These are phyloP conservation scores for Lasioglossum leucozonium DNA, from an alignment of 2,888 invertebrate genomes.

Conservation along the genomic window DNA sequence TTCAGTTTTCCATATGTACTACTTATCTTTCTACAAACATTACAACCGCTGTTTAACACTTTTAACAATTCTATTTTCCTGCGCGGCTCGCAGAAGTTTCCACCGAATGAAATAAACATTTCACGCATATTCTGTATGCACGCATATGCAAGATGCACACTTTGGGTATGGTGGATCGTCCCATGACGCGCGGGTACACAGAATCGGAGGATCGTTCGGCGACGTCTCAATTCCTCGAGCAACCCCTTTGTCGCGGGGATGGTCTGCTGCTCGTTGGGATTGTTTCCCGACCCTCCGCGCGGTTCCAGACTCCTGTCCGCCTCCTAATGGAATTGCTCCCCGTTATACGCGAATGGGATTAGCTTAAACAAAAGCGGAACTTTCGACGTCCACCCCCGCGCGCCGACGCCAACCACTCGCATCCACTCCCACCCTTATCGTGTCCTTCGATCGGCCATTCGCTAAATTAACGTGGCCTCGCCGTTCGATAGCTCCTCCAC, in stretches of 20 bases:
- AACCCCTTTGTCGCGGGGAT: slow-evolving; percentile 21
- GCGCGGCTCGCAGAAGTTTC: too few species aligned
- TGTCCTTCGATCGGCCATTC: slow-evolving; percentile 24
- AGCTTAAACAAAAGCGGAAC: slow-evolving; percentile 79
- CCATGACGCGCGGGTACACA: slow-evolving; percentile 15
- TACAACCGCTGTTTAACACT: neutral
- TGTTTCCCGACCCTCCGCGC: slow-evolving; percentile 39
- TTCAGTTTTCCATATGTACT: neutral
- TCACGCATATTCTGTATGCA: too few species aligned
- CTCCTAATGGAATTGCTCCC: slow-evolving; percentile 81
- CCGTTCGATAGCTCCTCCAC: neutral
- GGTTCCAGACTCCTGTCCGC: slow-evolving; percentile 63
- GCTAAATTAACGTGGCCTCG: slow-evolving; percentile 36
- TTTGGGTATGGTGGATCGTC: neutral
- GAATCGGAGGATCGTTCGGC: slow-evolving; percentile 30
- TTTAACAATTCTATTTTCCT: neutral
- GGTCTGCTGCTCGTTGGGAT: slow-evolving; percentile 40
- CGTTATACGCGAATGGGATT: slow-evolving; percentile 66
- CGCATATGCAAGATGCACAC: neutral
- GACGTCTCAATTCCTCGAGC: slow-evolving; percentile 60
- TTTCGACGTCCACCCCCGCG: slow-evolving; percentile 52
- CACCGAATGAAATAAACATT: too few species aligned
- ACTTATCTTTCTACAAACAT: neutral
- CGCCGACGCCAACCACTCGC: slow-evolving; percentile 9
- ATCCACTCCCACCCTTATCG: slow-evolving; percentile 12